Conservation (phyloP, 2,888 invertebrate genomes). For the Acleris holmiana region DNA sequence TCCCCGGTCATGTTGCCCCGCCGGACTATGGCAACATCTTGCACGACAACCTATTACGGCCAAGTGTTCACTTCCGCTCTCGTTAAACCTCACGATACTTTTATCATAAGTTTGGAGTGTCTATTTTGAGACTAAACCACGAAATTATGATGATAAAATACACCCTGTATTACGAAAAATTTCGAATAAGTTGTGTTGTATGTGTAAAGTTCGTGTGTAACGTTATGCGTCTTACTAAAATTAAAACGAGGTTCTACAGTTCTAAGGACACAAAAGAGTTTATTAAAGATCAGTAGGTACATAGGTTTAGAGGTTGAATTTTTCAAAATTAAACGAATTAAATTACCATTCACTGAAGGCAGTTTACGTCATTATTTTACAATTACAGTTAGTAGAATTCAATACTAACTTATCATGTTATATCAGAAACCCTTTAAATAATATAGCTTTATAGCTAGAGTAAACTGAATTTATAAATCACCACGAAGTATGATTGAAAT, state of each 20-base stretch:
- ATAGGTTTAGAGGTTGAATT: too few species aligned
- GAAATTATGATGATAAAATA: constrained; percentile 31
- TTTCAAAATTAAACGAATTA: too few species aligned
- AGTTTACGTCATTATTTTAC: too few species aligned
- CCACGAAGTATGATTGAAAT: constrained; percentile 3
- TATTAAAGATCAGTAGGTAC: too few species aligned
- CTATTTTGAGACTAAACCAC: constrained; percentile 27
- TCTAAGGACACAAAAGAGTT: background rate
- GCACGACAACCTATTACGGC: constrained; percentile 77
- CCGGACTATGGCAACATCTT: constrained; percentile 72
- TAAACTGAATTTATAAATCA: background rate
- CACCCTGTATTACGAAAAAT: constrained; percentile 21
- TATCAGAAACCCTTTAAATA: too few species aligned
- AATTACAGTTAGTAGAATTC: too few species aligned
- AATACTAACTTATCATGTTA: too few species aligned
- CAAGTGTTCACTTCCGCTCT: constrained; percentile 63
- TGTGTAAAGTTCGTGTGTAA: constrained; percentile 13
- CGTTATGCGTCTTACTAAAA: background rate
- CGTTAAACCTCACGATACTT: constrained; percentile 48
- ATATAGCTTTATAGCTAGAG: too few species aligned
- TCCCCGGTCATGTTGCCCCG: constrained; percentile 59
- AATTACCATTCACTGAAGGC: too few species aligned
- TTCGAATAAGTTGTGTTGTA: constrained; percentile 7
- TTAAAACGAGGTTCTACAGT: background rate
- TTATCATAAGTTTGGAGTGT: constrained; percentile 38